Conservation (phyloP, 1,140 invertebrate genomes). For the Eulimnadia texana region DNA sequence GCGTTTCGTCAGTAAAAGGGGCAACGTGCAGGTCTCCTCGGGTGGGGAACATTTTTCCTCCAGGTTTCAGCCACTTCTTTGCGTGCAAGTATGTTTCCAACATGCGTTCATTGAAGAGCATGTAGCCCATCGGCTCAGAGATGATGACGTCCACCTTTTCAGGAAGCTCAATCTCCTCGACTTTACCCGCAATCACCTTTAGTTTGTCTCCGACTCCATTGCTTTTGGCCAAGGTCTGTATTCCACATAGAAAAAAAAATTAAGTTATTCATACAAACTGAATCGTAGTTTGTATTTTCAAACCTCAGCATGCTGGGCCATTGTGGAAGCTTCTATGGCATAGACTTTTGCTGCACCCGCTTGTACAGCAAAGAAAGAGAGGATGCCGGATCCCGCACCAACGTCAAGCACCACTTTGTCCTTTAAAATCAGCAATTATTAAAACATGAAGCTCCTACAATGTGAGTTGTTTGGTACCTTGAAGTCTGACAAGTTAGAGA, state of each 20-base stretch:
- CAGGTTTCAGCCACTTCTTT: constrained; percentile 90
- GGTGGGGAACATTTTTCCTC: constrained; percentile 87
- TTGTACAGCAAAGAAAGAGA: constrained; percentile 97
- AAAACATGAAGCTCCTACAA: too few species aligned
- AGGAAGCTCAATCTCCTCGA: constrained; percentile 92
- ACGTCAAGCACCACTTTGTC: constrained; percentile 91
- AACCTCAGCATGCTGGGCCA: constrained; percentile 93
- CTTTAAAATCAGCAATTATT: too few species aligned
- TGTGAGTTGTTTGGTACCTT: too few species aligned
- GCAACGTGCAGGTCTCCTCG: constrained; percentile 92
- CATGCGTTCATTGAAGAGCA: constrained; percentile 99
- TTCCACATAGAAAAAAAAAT: constrained; percentile 13
- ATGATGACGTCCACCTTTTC: constrained; percentile 95
- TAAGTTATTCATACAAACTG: not conserved
- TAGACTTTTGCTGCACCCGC: constrained; percentile 94
- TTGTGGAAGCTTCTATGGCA: constrained; percentile 94
- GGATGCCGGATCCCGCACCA: constrained; percentile 89
- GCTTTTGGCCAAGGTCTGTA: constrained; percentile 62
- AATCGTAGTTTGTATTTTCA: constrained; percentile 27
- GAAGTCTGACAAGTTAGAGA: constrained; percentile 87
- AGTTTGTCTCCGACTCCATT: constrained; percentile 81
- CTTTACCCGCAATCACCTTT: constrained; percentile 89
- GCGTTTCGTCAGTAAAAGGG: constrained; percentile 94
- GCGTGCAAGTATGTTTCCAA: constrained; percentile 96
- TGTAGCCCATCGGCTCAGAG: constrained; percentile 99